Evolutionary conservation across 2,888 invertebrate species (phyloP), one percentile per base, ranked within the genome.

Genomic region (Thysanoteuthis rhombus): DNA sequence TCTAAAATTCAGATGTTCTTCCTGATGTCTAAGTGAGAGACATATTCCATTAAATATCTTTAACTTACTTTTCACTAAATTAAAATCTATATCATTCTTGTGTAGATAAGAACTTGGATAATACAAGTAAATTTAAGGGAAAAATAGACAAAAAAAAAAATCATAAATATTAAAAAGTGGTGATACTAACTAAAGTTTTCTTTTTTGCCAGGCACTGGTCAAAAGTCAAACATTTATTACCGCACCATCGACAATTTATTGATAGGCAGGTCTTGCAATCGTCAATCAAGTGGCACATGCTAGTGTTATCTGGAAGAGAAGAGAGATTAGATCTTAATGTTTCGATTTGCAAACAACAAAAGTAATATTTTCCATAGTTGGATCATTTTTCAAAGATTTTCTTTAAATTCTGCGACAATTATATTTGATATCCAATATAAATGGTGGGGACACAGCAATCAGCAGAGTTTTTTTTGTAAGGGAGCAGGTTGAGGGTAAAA

Each of bases 191-290:
- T 75, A 75, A 75, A n/a, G 75, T 19, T n/a, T 36, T 75, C 75
- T 75, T 75, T 75, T 75, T 75, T 75, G 75, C n/a, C 75, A n/a
- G 75, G 75, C 75, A 75, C 12, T 75, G 75, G 16, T 75, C 75
- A 5, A 28, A 92, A 92, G 93, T 38, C 10, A 94, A 93, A 94
- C 95, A 95, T 45, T 52, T 93, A 89, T 94, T 93, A 22, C 93
- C 93, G 94, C 96, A 96, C 96, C 96, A 96, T 91, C 95, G 94
- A 94, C 96, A 96, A 92, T 94, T 93, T 92, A 94, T 95, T 32
- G 95, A 95, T 36, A 95, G 94, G 93, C 96, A 96, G 12, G 95
- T 95, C 1, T 94, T 94, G 94, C 96, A 96, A 28, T 95, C 94
- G 36, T 93, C 95, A 93, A 95, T 94, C 22, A 94, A 93, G 25